Evolutionary conservation across 2,113 vertebrate genomes (phyloP), one percentile per base, ranked within the genome.

Genomic region (Neotragus pygmaeus): DNA sequence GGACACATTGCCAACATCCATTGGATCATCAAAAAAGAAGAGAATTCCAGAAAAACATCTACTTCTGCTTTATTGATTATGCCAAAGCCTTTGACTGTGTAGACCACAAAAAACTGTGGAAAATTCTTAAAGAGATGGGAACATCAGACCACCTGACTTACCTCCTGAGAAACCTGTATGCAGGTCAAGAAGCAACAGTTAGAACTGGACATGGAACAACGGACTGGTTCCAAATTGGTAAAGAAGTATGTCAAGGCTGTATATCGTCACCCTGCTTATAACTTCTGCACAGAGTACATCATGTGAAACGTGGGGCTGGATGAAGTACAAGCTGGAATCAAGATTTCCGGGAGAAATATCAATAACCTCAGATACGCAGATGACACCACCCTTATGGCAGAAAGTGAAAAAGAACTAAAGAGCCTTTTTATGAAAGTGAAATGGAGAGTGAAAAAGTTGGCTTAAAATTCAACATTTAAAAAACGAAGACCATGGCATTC

Each of bases 281-380:
- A 70, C 64, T 70, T 36, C 64, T 36, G 17, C 0, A 0, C 17
- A 36, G 64, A 36, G 64, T 70, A 70, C 17, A 70, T 21, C n/a
- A 70, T 70, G n/a, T 0, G 0, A 70, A 70, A 36, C 36, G n/a
- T 0, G 2, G n/a, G 64, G 64, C 9, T 36, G 17, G 64, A 66
- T 66, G 64, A 70, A 70, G 17, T 17, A 36, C 17, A 70, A 70
- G n/a, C 17, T 70, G 64, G 64, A 36, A 36, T 70, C 64, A 70
- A 36, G 64, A 70, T 70, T 70, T 19, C n/a, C 2, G 0, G 64
- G 9, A 21, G n/a, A 70, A 36, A 36, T 70, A 70, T 21, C 64
- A 70, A 36, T 70, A 70, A 36, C n/a, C 33, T 70, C 64, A 70
- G 64, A 70, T 21, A 70, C 0, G 2, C n/a, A 66, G 64, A 66